Conservation (phyloP, 2,797 vertebrate genomes). For the Micropoecilia bifurca region DNA sequence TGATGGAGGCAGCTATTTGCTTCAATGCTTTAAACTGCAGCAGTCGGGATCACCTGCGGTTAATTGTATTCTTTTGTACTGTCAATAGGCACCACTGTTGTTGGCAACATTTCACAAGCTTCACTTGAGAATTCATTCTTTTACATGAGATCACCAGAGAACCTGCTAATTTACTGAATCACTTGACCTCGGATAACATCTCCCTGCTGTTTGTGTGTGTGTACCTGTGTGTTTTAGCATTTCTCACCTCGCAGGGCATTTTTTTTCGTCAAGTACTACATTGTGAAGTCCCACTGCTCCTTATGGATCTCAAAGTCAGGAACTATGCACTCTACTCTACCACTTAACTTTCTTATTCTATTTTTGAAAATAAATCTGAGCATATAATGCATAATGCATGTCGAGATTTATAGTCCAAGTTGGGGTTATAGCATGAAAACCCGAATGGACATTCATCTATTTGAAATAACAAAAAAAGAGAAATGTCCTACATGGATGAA, state of each 20-base stretch:
- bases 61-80: conserved; percentile 15
- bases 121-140: neutral
- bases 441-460: too few relatives aligned
- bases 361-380: too few relatives aligned
- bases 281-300: too few relatives aligned
- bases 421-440: too few relatives aligned
- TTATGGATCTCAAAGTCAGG: neutral
- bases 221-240: neutral
- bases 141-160: neutral
- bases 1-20: conserved; percentile 33
- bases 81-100: conserved; percentile 14
- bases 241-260: neutral
- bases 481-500: too few relatives aligned
- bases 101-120: conserved; percentile 7
- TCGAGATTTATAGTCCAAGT: too few relatives aligned
- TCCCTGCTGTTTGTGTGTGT: neutral
- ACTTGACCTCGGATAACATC: neutral
- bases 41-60: conserved; percentile 14
- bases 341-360: too few relatives aligned
- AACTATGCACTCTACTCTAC: neutral
- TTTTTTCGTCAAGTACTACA: neutral
- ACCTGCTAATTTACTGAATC: neutral
- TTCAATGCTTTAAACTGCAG: conserved; percentile 9
- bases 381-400: too few relatives aligned
- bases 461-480: too few relatives aligned